These are phyloP conservation scores for Xenentodon cancila DNA, from an alignment of 2,797 vertebrate genomes.

Conservation along the genomic window DNA sequence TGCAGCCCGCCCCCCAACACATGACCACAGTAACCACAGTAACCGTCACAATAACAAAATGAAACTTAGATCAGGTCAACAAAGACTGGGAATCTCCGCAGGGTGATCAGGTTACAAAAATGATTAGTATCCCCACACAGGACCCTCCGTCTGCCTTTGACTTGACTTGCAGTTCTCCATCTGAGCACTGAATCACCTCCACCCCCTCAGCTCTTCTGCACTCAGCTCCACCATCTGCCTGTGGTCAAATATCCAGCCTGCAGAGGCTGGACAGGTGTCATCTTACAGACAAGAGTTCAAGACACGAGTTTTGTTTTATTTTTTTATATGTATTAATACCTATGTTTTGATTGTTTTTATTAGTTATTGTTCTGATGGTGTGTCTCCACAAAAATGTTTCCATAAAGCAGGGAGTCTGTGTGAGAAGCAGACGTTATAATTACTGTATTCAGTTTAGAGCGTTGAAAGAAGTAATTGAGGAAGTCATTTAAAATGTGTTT, in stretches of 20 bases:
- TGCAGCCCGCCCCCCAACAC: conserved; percentile 36
- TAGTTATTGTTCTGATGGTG: not conserved
- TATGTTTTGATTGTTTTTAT: not conserved
- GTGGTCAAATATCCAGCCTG: conserved; percentile 49
- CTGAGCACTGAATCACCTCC: conserved; percentile 16
- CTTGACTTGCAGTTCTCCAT: conserved; percentile 38
- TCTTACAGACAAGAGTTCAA: conserved; percentile 48
- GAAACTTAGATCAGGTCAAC: conserved; percentile 56
- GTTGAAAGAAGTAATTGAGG: too few species aligned
- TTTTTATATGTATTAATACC: too few species aligned
- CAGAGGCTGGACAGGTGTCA: conserved; percentile 34
- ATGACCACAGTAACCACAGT: conserved; percentile 62
- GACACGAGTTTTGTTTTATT: conserved; percentile 7
- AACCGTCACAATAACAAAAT: conserved; percentile 64
- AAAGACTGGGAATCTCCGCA: conserved; percentile 73
- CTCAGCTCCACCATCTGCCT: conserved; percentile 62
- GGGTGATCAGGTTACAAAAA: conserved; percentile 75
- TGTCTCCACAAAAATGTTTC: not conserved
- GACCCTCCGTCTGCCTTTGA: conserved; percentile 44
- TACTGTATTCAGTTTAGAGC: not conserved
- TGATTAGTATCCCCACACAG: conserved; percentile 58
- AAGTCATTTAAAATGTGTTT: not conserved
- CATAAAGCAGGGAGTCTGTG: conserved; percentile 5
- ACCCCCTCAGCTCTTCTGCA: conserved; percentile 15
- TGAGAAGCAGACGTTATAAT: not conserved